phyloP scores from a whole-genome alignment of 2,113 vertebrate species.

The Charina bottae region DNA sequence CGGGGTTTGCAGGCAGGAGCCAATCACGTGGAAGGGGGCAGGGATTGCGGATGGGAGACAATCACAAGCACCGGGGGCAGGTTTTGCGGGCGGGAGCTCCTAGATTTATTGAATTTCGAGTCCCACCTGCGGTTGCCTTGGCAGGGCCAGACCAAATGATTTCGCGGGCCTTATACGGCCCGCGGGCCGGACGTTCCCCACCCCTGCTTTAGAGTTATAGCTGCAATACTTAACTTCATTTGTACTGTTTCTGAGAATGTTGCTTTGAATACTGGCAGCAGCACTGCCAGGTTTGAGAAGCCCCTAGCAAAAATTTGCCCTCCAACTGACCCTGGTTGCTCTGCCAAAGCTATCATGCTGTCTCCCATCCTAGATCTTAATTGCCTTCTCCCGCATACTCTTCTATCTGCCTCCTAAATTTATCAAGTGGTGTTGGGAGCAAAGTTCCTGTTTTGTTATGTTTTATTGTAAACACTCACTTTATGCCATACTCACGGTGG shows the following conservation, averaged over 20 bases:
- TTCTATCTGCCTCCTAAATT: background rate
- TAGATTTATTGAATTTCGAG: no score
- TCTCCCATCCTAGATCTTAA: background rate
- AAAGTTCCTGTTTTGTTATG: background rate
- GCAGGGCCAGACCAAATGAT: no score
- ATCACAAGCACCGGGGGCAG: no score
- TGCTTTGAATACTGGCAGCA: background rate
- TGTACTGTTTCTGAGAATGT: background rate
- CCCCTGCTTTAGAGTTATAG: background rate
- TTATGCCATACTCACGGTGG: background rate
- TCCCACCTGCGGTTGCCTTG: no score
- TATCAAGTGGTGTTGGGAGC: background rate
- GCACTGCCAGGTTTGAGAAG: background rate
- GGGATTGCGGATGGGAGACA: no score
- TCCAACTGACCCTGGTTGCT: background rate
- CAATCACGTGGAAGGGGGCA: no score
- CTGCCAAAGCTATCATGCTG: background rate
- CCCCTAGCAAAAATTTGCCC: background rate
- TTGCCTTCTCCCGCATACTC: background rate
- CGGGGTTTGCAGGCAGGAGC: no score
- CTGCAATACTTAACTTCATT: background rate
- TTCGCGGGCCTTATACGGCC: no score
- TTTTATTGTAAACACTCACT: background rate
- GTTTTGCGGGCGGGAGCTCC: no score
- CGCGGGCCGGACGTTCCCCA: no score